Evolutionary conservation across 2,113 vertebrate genomes (phyloP).

Genomic region (Forbesichthys agassizii): DNA sequence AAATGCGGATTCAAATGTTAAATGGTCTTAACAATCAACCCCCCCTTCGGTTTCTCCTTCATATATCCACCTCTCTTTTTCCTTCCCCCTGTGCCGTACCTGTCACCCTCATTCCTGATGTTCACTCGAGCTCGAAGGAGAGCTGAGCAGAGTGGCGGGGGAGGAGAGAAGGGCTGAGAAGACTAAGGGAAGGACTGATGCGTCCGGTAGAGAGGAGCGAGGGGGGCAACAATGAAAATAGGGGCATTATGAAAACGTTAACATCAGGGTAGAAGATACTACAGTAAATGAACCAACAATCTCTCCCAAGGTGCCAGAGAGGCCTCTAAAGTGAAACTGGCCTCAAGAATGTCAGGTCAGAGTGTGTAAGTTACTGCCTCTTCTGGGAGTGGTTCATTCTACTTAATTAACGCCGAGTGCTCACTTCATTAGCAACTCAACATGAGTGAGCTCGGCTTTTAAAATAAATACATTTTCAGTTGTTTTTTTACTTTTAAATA

Average conservation of each 20-base stretch:
- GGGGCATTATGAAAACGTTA: background rate
- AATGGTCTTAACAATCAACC: too few species aligned
- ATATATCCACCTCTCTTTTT: constrained; percentile 10
- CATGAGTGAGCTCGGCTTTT: too few species aligned
- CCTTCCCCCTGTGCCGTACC: constrained; percentile 46
- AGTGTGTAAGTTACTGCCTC: constrained; percentile 46
- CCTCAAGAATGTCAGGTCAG: constrained; percentile 68
- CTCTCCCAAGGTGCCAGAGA: constrained; percentile 45
- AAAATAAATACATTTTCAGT: too few species aligned
- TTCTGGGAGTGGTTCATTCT: constrained; percentile 39
- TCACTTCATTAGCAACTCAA: background rate
- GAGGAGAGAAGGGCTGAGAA: constrained; percentile 16
- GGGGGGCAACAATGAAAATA: background rate
- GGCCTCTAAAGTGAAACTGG: constrained; percentile 64
- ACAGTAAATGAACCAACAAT: constrained; percentile 11
- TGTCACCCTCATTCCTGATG: constrained; percentile 69
- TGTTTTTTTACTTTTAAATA: too few species aligned
- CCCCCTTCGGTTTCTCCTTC: background rate
- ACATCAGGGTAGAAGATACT: background rate
- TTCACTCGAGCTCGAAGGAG: constrained; percentile 56
- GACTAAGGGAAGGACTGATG: constrained; percentile 1
- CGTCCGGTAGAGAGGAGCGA: background rate
- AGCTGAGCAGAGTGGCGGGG: constrained; percentile 1
- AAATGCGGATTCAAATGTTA: background rate
- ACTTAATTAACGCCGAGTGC: constrained; percentile 55